These are phyloP conservation scores for Oncorhynchus clarkii DNA, from an alignment of 2,113 vertebrate species.

Conservation along the genomic window DNA sequence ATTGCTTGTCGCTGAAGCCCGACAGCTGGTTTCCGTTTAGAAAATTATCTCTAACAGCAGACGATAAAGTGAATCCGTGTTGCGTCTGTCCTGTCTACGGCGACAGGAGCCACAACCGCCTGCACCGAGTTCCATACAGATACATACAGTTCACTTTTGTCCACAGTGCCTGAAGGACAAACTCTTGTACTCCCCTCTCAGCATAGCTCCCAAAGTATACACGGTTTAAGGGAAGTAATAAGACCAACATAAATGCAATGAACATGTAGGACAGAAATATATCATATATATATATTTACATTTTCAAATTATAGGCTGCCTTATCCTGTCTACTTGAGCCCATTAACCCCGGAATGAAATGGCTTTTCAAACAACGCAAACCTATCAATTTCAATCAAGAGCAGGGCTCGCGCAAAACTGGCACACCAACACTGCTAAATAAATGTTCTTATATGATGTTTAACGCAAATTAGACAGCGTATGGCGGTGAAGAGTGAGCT, in stretches of 20 bases:
- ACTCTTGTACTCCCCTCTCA: constrained; percentile 44
- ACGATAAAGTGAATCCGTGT: constrained; percentile 35
- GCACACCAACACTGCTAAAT: constrained; percentile 14
- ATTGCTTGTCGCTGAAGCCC: constrained; percentile 48
- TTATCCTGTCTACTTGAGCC: neutral
- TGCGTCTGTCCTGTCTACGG: constrained; percentile 31
- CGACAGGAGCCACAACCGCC: constrained; percentile 35
- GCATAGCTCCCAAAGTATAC: constrained; percentile 38
- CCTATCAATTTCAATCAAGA: neutral
- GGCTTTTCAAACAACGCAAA: neutral
- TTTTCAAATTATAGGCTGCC: constrained; percentile 1
- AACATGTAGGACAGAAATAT: neutral
- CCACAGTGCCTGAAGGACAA: constrained; percentile 35
- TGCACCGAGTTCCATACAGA: constrained; percentile 34
- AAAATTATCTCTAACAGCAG: constrained; percentile 56
- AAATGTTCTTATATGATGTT: neutral
- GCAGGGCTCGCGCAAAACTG: neutral
- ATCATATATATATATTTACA: neutral
- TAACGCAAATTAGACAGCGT: constrained; percentile 3
- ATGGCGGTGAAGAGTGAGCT: neutral
- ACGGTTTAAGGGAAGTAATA: constrained; percentile 2
- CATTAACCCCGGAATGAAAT: constrained; percentile 22
- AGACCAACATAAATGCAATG: neutral
- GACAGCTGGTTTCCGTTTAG: constrained; percentile 56
- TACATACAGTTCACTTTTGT: constrained; percentile 52